phyloP scores from a whole-genome alignment of 2,888 invertebrate species.

The Pollenia griseotomentosa region DNA sequence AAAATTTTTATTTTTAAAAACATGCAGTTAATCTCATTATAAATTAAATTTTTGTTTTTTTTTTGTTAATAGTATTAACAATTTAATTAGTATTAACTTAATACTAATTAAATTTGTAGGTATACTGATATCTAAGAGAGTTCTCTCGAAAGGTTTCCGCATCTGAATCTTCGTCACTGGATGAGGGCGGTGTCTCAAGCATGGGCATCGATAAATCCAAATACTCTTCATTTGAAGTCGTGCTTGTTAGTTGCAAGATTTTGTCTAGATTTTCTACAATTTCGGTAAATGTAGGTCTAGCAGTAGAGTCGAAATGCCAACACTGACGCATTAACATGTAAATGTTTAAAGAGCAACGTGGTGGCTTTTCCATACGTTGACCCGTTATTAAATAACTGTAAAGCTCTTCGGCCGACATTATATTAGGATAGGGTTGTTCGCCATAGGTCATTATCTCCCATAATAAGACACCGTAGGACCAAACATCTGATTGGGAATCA shows the following conservation, averaged over 20 bases:
- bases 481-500: slow-evolving; percentile 95
- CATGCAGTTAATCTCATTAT: slow-evolving; percentile 14
- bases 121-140: slow-evolving; percentile 80
- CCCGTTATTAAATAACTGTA: slow-evolving; percentile 96
- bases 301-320: slow-evolving; percentile 96
- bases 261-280: slow-evolving; percentile 95
- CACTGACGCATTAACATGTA: slow-evolving; percentile 98
- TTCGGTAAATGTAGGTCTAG: slow-evolving; percentile 94
- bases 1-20: too few species aligned
- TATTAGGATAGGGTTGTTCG: slow-evolving; percentile 98
- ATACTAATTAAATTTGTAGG: slow-evolving; percentile 81
- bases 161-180: slow-evolving; percentile 87
- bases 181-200: slow-evolving; percentile 94
- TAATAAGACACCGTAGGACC: slow-evolving; percentile 97
- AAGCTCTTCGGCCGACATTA: slow-evolving; percentile 96
- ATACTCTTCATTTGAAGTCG: slow-evolving; percentile 91
- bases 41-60: background rate
- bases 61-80: too few species aligned
- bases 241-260: slow-evolving; percentile 88
- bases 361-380: slow-evolving; percentile 98
- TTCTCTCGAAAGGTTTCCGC: slow-evolving; percentile 79
- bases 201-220: slow-evolving; percentile 94
- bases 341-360: slow-evolving; percentile 97
- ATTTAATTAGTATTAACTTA: background rate
- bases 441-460: slow-evolving; percentile 99